phyloP scores from a whole-genome alignment of 2,888 invertebrate species.

The Sceliomorpha sp. region DNA sequence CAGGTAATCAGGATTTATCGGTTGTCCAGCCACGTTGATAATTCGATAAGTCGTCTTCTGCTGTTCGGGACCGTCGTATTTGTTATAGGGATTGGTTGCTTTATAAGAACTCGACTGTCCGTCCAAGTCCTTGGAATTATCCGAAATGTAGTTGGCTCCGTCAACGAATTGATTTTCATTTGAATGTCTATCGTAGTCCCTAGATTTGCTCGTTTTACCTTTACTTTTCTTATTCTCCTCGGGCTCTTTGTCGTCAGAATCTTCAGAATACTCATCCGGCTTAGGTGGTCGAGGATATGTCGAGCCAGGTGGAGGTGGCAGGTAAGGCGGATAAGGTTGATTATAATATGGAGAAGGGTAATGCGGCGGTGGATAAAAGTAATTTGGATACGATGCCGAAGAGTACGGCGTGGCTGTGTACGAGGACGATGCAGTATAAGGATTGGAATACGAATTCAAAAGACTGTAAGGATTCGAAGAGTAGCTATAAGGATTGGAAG shows the following conservation, averaged over 20 bases:
- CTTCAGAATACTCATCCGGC: slow-evolving; percentile 46
- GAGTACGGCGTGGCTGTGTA: slow-evolving; percentile 19
- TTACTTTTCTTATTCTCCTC: slow-evolving; percentile 56
- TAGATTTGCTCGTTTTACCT: slow-evolving; percentile 57
- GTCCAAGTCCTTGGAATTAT: slow-evolving; percentile 68
- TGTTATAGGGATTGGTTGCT: slow-evolving; percentile 63
- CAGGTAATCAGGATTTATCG: slow-evolving; percentile 64
- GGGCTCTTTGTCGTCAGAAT: slow-evolving; percentile 49
- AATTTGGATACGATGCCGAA: slow-evolving; percentile 64
- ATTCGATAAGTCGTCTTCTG: slow-evolving; percentile 67
- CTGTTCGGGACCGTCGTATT: slow-evolving; percentile 63
- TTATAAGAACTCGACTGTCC: slow-evolving; percentile 69
- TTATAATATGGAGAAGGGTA: slow-evolving; percentile 69
- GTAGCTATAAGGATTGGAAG: slow-evolving; percentile 18
- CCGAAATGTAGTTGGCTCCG: slow-evolving; percentile 69
- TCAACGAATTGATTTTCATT: slow-evolving; percentile 67
- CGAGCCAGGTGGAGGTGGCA: slow-evolving; percentile 58
- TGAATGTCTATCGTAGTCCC: slow-evolving; percentile 50
- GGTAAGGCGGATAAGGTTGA: slow-evolving; percentile 62
- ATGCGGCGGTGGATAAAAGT: slow-evolving; percentile 68
- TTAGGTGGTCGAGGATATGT: slow-evolving; percentile 41
- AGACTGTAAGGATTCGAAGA: slow-evolving; percentile 33
- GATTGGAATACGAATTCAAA: slow-evolving; percentile 49
- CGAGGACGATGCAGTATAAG: slow-evolving; percentile 35
- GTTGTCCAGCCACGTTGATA: slow-evolving; percentile 68